Evolutionary conservation across 35 echinoderm and acorn worm genomes (phyloP).

Genomic region (Apostichopus japonicus): DNA sequence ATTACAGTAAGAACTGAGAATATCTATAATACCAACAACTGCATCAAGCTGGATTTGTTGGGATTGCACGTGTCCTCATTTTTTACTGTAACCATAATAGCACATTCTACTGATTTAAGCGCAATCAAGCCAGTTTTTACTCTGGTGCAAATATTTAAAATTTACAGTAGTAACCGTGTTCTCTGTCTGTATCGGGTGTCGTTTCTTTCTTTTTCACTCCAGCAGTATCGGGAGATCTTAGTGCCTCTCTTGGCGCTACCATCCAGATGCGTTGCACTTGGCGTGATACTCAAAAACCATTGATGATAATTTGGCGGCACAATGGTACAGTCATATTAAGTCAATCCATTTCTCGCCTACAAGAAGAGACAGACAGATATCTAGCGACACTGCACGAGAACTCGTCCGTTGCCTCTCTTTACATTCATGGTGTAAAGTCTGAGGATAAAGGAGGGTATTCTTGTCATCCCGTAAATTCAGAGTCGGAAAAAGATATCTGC

Average conservation of each 20-base stretch:
- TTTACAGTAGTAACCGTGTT: too few relatives aligned
- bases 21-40: too few relatives aligned
- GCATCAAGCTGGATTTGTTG: too few relatives aligned
- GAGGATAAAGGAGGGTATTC: neutral
- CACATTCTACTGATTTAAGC: too few relatives aligned
- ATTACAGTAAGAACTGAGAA: too few relatives aligned
- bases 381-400: neutral
- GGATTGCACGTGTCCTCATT: too few relatives aligned
- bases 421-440: neutral
- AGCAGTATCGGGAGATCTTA: neutral
- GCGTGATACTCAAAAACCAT: neutral
- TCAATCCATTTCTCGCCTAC: neutral
- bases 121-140: too few relatives aligned
- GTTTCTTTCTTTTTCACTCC: neutral
- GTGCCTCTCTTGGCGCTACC: neutral
- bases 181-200: too few relatives aligned
- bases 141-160: too few relatives aligned
- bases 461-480: neutral
- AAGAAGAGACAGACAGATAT: neutral
- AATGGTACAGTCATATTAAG: neutral
- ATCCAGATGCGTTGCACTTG: neutral
- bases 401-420: neutral
- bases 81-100: too few relatives aligned
- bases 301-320: neutral
- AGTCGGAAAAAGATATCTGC: neutral